Evolutionary conservation across 2,888 invertebrate species (phyloP).

Genomic region (Scrobipalpa atriplicella): DNA sequence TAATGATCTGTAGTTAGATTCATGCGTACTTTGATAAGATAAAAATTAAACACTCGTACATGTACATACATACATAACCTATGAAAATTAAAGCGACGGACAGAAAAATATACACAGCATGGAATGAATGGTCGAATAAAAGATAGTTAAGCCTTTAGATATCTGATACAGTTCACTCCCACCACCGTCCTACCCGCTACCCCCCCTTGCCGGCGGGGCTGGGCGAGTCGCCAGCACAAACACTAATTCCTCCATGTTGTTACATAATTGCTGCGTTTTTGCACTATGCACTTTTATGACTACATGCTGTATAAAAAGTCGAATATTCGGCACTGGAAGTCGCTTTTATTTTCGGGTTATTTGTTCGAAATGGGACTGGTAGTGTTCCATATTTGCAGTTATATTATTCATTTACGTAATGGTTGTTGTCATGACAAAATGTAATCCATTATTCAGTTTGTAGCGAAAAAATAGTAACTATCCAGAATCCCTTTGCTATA

Average conservation of each 20-base stretch:
- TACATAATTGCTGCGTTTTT: constrained; percentile 78
- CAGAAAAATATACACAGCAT: background rate
- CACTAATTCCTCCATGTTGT: constrained; percentile 74
- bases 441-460: background rate
- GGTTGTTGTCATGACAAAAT: background rate
- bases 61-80: background rate
- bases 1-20: too few species aligned
- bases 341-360: constrained; percentile 3
- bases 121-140: background rate
- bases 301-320: constrained; percentile 5
- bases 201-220: constrained; percentile 43
- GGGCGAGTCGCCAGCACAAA: constrained; percentile 69
- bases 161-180: constrained; percentile 35
- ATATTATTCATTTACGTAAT: background rate
- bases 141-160: constrained; percentile 14
- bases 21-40: too few species aligned
- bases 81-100: background rate
- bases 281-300: constrained; percentile 43
- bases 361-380: background rate
- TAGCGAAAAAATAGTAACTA: background rate
- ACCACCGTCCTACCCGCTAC: background rate
- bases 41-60: too few species aligned
- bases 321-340: background rate
- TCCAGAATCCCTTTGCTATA: background rate
- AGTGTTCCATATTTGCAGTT: background rate